Evolutionary conservation across 2,797 vertebrate genomes (phyloP), one percentile per base, ranked within the genome.

Genomic region (Hyperoplus immaculatus): DNA sequence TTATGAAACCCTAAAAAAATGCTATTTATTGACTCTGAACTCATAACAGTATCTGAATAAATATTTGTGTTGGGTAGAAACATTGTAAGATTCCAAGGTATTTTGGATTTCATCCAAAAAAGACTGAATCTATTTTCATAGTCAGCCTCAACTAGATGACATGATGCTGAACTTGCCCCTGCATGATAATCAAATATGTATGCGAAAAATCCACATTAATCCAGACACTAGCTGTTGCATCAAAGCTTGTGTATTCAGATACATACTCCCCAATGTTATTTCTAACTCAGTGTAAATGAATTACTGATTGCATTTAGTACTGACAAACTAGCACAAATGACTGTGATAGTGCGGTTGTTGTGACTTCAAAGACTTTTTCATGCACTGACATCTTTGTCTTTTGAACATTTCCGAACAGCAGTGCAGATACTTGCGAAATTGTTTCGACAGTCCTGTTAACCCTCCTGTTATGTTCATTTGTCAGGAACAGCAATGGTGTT

Each of bases 1-100:
- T 80, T 66, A 64, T 82, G n/a, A 47, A 83, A 77, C 43, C 49
- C 53, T 21, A 58, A 59, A 61, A 72, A 72, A 39, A 21, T 16
- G 4, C 8, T 36, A 73, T 82, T 65, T 41, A 69, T 29, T 59
- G 16, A 70, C 63, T 68, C 38, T 62, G 61, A 53, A 76, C 56
- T 49, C 77, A 63, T 50, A 59, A n/a, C 41, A 70, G 18, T 65
- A 7, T 56, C 12, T 8, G 41, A 62, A 80, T 65, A 59, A 57
- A 69, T 54, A 47, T 76, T 58, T 29, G 5, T 3, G 7, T 3
- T 15, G 1, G 56, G 68, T n/a, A 55, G 53, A 56, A 59, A 18
- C 29, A 75, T 54, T 58, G 41, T 43, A 14, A 7, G 67, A 49
- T 53, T 66, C 8, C n/a, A 5, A 47, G 12, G 45, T 12, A 36